Evolutionary conservation across 2,113 vertebrate species (phyloP).

Genomic region (Morone saxatilis): DNA sequence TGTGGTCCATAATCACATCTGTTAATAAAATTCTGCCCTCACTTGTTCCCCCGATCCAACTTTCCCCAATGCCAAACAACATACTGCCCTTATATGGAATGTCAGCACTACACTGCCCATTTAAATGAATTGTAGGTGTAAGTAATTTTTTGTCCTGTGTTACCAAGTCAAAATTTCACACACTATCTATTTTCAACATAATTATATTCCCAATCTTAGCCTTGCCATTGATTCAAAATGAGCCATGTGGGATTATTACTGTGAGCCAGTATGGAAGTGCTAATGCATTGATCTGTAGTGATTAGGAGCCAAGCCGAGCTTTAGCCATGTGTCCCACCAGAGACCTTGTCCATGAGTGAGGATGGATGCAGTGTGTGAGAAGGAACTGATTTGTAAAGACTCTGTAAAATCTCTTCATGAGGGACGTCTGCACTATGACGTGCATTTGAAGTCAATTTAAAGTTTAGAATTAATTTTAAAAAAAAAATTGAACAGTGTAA

Average conservation of each 20-base stretch:
- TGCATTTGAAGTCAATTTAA: neutral
- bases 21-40: neutral
- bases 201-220: neutral
- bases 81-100: neutral
- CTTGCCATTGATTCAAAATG: neutral
- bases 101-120: neutral
- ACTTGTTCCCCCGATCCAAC: neutral
- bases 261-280: conserved; percentile 21
- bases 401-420: neutral
- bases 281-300: conserved; percentile 49
- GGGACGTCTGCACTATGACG: neutral
- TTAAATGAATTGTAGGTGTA: neutral
- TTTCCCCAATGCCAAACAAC: neutral
- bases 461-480: neutral
- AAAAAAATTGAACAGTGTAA: neutral
- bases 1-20: neutral
- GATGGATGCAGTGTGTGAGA: neutral
- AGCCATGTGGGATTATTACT: conserved; percentile 5
- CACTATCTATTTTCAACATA: neutral
- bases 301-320: conserved; percentile 29
- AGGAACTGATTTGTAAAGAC: neutral
- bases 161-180: neutral
- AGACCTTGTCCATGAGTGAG: conserved; percentile 1
- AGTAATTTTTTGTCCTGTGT: neutral
- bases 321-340: conserved; percentile 15